Evolutionary conservation across 2,113 vertebrate genomes (phyloP).

Genomic region (Diadophis punctatus): DNA sequence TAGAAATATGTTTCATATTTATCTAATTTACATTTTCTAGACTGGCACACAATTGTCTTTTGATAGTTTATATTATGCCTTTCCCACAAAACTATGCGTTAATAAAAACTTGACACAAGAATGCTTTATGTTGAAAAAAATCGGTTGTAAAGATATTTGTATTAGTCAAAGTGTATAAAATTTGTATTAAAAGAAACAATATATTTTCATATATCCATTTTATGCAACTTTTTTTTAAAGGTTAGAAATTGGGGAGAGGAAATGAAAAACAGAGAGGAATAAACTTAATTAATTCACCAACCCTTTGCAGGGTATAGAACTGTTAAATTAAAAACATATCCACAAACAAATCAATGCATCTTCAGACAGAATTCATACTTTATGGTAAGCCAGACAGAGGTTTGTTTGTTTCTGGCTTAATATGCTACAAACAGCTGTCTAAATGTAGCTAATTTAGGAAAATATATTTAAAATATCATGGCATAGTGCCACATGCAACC

Average conservation of each 20-base stretch:
- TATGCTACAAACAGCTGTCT: not conserved
- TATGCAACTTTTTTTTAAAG: not conserved
- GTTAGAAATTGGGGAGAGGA: not conserved
- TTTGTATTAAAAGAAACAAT: not conserved
- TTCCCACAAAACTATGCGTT: not conserved
- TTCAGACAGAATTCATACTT: not conserved
- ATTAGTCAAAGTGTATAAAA: not conserved
- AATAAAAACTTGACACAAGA: not conserved
- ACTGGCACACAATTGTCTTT: not conserved
- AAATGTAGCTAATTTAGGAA: not conserved
- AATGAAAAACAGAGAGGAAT: not conserved
- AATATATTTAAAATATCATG: not conserved
- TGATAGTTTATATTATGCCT: not conserved
- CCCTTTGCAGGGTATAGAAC: not conserved
- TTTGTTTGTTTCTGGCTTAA: not conserved
- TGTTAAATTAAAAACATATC: not conserved
- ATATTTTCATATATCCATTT: not conserved
- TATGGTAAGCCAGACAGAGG: not conserved
- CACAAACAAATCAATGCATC: not conserved
- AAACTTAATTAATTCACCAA: not conserved
- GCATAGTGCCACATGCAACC: not conserved
- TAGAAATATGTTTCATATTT: not conserved
- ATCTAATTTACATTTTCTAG: not conserved
- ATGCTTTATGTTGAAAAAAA: not conserved
- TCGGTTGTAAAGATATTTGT: not conserved